Percentiles rank a stretch among this genome's conserved stretches.
Conservation (phyloP, 2,113 vertebrate genomes). For the Tragelaphus scriptus region DNA sequence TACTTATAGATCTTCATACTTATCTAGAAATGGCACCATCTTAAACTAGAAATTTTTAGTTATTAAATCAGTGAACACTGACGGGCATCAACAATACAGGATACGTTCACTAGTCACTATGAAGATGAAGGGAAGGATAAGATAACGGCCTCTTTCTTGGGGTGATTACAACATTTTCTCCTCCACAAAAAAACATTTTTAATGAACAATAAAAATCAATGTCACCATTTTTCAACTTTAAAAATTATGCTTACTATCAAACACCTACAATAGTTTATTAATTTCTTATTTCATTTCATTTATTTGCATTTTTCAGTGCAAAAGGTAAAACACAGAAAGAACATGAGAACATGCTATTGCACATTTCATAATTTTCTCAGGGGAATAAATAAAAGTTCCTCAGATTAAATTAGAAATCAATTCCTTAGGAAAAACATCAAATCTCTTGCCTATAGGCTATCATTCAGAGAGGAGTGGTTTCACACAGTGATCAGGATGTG, state of each 20-base stretch:
- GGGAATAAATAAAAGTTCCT: constrained; percentile 3
- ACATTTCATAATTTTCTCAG: not conserved
- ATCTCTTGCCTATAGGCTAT: not conserved
- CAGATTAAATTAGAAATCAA: constrained; percentile 10
- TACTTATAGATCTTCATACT: not conserved
- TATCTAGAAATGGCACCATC: not conserved
- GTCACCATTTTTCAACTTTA: not conserved
- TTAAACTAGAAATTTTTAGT: not conserved
- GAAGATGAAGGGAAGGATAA: not conserved
- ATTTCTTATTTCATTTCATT: not conserved
- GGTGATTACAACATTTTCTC: not conserved
- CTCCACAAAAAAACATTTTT: not conserved
- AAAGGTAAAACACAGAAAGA: not conserved
- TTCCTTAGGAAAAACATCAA: constrained; percentile 38
- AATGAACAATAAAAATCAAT: not conserved
- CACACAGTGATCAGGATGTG: not conserved
- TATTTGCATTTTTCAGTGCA: not conserved
- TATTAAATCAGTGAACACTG: not conserved
- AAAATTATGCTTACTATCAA: not conserved
- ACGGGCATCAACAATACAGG: not conserved
- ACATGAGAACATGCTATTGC: not conserved
- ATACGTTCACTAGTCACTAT: not conserved
- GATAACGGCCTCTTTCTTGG: not conserved
- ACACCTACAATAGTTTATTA: not conserved
- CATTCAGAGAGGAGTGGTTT: not conserved